Conservation (phyloP, 2,113 vertebrate species). For the Strigops habroptila region DNA sequence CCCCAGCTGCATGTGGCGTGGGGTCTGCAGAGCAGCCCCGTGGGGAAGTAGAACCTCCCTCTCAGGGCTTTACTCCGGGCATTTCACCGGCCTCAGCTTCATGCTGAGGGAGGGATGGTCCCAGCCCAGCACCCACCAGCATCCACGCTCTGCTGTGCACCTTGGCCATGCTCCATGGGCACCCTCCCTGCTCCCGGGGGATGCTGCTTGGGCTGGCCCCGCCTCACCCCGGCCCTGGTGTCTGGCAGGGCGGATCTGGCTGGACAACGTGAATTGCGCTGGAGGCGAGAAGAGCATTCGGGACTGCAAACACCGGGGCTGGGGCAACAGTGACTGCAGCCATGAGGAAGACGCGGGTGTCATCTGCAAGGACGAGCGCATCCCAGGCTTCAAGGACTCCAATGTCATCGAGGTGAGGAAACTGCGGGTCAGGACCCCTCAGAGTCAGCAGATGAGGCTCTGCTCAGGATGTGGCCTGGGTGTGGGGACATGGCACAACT, state of each 20-base stretch:
- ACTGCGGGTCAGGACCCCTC: background rate
- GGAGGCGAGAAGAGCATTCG: slow-evolving; percentile 84
- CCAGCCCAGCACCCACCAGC: background rate
- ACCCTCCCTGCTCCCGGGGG: background rate
- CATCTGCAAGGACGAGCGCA: slow-evolving; percentile 91
- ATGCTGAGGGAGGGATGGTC: background rate
- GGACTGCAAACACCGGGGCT: slow-evolving; percentile 89
- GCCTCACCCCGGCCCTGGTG: background rate
- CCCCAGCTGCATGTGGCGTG: rapidly evolving
- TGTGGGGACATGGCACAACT: background rate
- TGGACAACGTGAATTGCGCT: slow-evolving; percentile 89
- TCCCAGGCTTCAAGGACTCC: slow-evolving; percentile 87
- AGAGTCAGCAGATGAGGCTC: background rate
- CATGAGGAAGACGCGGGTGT: slow-evolving; percentile 94
- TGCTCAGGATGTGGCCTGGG: background rate
- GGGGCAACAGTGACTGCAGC: slow-evolving; percentile 96
- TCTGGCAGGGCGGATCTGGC: slow-evolving; percentile 89
- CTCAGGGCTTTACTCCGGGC: background rate
- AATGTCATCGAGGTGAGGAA: slow-evolving; percentile 91
- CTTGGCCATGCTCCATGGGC: rapidly evolving
- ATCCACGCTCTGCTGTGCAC: background rate
- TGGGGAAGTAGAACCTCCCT: no score
- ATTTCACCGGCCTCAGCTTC: background rate
- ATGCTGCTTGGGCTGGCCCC: background rate
- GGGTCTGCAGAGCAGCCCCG: background rate